These are phyloP conservation scores for Latrodectus geometricus DNA, from an alignment of 1,140 invertebrate genomes.

Conservation along the genomic window DNA sequence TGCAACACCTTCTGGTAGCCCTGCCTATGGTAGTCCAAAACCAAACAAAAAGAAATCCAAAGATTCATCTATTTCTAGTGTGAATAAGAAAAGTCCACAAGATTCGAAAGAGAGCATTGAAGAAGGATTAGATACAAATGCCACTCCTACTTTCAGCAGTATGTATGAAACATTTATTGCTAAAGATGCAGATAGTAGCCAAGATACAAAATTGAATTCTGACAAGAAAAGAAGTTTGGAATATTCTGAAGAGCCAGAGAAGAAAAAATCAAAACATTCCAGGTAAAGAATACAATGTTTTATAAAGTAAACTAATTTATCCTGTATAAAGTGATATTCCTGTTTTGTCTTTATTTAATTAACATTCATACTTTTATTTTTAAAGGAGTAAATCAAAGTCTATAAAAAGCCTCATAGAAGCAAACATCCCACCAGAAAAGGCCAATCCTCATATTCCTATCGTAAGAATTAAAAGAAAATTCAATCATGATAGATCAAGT, in stretches of 20 bases:
- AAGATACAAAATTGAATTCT: background rate
- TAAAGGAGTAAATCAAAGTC: conserved; percentile 40
- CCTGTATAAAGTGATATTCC: too few species aligned
- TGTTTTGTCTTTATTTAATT: too few species aligned
- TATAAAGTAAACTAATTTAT: too few species aligned
- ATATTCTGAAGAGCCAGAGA: conserved; percentile 32
- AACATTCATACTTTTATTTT: background rate
- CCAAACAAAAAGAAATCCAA: conserved; percentile 38
- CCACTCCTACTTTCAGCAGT: conserved; percentile 52
- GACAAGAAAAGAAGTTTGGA: conserved; percentile 16
- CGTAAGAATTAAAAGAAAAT: conserved; percentile 54
- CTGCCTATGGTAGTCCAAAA: conserved; percentile 65
- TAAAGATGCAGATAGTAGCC: conserved; percentile 10
- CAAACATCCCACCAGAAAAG: conserved; percentile 41
- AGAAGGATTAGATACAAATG: conserved; percentile 1
- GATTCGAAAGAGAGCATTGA: conserved; percentile 18
- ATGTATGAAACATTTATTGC: conserved; percentile 62
- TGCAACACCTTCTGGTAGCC: conserved; percentile 66
- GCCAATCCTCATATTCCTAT: conserved; percentile 55
- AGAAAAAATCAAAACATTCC: conserved; percentile 59
- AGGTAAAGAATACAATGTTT: conserved; percentile 11
- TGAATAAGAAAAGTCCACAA: background rate
- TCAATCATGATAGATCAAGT: conserved; percentile 43
- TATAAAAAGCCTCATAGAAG: conserved; percentile 28
- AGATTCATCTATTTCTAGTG: background rate